Evolutionary conservation across 2,888 invertebrate species (phyloP), one percentile per base, ranked within the genome.

Genomic region (Myopa tessellatipennis): DNA sequence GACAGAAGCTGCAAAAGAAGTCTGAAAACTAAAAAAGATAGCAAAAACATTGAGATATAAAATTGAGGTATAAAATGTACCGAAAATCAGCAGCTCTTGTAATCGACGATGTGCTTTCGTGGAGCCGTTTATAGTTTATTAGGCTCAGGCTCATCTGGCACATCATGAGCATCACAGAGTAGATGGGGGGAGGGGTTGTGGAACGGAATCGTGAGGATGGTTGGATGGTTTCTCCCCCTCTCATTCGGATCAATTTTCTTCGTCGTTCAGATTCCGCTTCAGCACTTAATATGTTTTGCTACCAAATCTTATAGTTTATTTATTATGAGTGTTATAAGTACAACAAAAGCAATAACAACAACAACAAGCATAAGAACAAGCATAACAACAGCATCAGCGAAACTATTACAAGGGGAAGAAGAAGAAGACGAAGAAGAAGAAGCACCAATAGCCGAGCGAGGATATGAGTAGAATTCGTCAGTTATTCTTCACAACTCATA

Each of bases 401-500:
- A 12, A 71, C 50, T 3, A 65, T n/a, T n/a, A 72, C 8, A 63
- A 65, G 36, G 4, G 67, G 38, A 77, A 68, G 61, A 74, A 40
- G 61, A 63, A 74, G 45, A 68, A 26, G 38, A 73, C n/a, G n/a
- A n/a, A n/a, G n/a, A n/a, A 40, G 40, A 18, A 7, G n/a, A 61
- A 45, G 34, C 26, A 34, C 26, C 60, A 45, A 10, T 38, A 38
- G 36, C 36, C 18, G 38, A 14, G 14, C 26, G 8, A 10, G n/a
- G 18, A 38, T 34, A 18, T 18, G 18, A 50, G 26, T 34, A 18
- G 34, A 34, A 61, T 45, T 73, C 40, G 45, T 45, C 85, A 86
- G 85, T 86, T 85, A 88, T 89, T 88, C 82, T 88, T 88, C 87
- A 88, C 88, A 88, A 89, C 84, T 88, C 89, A 89, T 88, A 88